Evolutionary conservation across 2,797 vertebrate species (phyloP), one percentile per base, ranked within the genome.

Genomic region (Linurgus olivaceus): DNA sequence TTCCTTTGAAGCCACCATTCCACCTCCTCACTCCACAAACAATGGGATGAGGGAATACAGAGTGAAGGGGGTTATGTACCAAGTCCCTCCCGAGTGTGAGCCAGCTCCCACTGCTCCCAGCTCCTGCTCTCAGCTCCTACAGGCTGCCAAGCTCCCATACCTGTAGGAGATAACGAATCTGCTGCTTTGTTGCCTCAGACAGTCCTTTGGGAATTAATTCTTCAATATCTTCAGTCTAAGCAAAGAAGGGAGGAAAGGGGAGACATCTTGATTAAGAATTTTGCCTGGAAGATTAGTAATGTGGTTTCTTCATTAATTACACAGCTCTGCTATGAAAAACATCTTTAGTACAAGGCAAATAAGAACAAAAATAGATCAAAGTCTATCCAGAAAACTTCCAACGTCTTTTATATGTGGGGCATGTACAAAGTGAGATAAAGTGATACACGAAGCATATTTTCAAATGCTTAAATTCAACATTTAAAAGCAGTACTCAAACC

Each of bases 121-220:
- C 13, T 54, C 23, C 45, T 45, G 42, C 11, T 65, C 12, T 17
- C 11, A 24, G 38, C 13, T 54, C 23, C 68, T 15, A 0, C 2
- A 31, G 59, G 17, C 11, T 35, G 17, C 33, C 51, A 18, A 25
- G 11, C 57, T 44, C 40, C 23, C 93, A 9, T 93, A 99, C 99
- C 99, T 99, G 99, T 40, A 99, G 98, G 92, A 99, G 98, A 95
- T 99, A 99, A 71, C 99, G 98, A 96, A 99, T 99, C 94, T 99
- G 99, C 95, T 99, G 99, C 97, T 99, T 99, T 93, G 99, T 99
- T 88, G 99, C 98, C 93, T 99, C 99, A 26, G 98, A 99, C 91
- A 98, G 95, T 96, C 98, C 99, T 98, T 98, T 99, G 9, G 99
- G 99, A 95, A 99, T 99, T 93, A 99, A 90, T 58, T 97, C 96